Evolutionary conservation across 2,888 invertebrate genomes (phyloP).

Genomic region (Tetramorium bicarinatum): DNA sequence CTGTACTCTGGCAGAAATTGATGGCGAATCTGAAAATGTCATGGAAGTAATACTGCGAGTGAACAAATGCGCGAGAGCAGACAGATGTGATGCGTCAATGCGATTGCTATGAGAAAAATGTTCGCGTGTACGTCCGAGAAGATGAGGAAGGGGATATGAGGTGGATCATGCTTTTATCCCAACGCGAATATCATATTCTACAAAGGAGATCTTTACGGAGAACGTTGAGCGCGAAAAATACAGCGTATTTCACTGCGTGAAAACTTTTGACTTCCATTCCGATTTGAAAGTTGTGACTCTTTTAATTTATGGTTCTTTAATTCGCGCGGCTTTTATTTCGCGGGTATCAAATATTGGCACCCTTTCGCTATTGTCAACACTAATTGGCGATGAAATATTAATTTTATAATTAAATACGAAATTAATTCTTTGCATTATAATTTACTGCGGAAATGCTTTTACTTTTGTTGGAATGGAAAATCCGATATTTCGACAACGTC

Average conservation of each 20-base stretch:
- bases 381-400: neutral
- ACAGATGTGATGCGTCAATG: constrained; percentile 15
- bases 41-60: constrained; percentile 20
- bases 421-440: neutral
- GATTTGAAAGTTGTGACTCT: neutral
- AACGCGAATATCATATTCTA: constrained; percentile 12
- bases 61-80: constrained; percentile 4
- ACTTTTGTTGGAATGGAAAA: neutral
- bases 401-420: neutral
- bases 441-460: neutral
- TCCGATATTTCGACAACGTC: neutral
- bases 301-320: neutral
- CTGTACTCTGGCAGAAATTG: neutral
- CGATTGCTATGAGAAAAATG: constrained; percentile 2
- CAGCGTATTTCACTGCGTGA: neutral
- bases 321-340: neutral
- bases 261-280: neutral
- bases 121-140: constrained; percentile 9
- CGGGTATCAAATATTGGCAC: neutral
- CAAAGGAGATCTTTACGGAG: neutral
- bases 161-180: neutral
- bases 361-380: neutral
- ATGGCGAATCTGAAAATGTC: constrained; percentile 12
- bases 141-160: neutral
- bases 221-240: neutral